Evolutionary conservation across 2,113 vertebrate species (phyloP), one percentile per base, ranked within the genome.

Genomic region (Dromaius novaehollandiae): DNA sequence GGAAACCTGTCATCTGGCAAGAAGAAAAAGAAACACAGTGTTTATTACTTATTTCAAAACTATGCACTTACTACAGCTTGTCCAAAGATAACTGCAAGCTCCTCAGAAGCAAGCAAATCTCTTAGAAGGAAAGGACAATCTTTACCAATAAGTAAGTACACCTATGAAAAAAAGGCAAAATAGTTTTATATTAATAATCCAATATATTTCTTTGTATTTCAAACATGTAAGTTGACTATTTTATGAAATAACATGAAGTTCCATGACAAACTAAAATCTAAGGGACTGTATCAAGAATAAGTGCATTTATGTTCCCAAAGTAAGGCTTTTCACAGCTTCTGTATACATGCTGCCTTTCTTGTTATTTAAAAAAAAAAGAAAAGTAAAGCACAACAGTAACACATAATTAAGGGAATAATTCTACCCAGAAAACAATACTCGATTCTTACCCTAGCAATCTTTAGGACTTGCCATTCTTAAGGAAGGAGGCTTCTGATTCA

Each of bases 111-210:
- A 64, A 99, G 95, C 18, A 99, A 97, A 32, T 98, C 98, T 95
- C 98, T 97, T 5, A 99, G 83, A 63, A 99, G 98, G 76, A 99
- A 99, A 50, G 98, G 98, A 51, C 98, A 98, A 28, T 98, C 98
- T 3, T 96, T 98, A 53, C 95, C 97, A 61, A 96, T 71, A 86
- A 98, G 95, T 89, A 99, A 97, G 89, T 98, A 98, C 2, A 98
- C 98, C 98, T 99, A 82, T 76, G 55, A 4, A 58, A 68, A 38
- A 87, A 78, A 70, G 19, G 3, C 24, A 96, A 82, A 95, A 24
- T 21, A 82, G 30, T 34, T 5, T 18, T 70, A 51, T 25, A 4
- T 42, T 66, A 94, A 22, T 58, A 88, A 94, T 79, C 82, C 58
- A 63, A n/a, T 48, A 50, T 22, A 65, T 3, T 42, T 34, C 34